phyloP scores from a whole-genome alignment of 2,888 invertebrate genomes.

The Drosophila anomelani region DNA sequence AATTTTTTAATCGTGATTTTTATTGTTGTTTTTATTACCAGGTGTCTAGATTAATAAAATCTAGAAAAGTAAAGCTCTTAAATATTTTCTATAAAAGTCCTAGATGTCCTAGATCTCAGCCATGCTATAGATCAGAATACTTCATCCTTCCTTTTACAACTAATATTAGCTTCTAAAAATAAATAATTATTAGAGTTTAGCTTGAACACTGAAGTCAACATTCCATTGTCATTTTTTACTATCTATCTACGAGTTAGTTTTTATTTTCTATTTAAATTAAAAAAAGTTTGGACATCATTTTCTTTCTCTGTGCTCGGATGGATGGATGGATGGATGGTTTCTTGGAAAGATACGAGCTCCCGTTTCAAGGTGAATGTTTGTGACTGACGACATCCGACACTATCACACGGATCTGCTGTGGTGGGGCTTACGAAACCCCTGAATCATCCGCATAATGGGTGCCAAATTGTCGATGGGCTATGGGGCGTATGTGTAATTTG shows the following conservation, averaged over 20 bases:
- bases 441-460: slow-evolving; percentile 64
- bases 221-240: neutral
- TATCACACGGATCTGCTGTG: slow-evolving; percentile 64
- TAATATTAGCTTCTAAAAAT: neutral
- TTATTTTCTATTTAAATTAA: neutral
- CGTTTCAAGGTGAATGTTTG: slow-evolving; percentile 72
- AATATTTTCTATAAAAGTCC: no score
- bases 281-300: neutral
- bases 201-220: neutral
- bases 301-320: slow-evolving; percentile 13
- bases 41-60: no score
- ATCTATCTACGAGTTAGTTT: neutral
- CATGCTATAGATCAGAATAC: no score
- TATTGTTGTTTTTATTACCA: no score
- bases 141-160: no score
- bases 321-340: slow-evolving; percentile 30
- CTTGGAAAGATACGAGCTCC: slow-evolving; percentile 41
- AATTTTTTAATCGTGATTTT: neutral
- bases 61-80: no score
- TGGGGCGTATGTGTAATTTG: slow-evolving; percentile 68
- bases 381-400: slow-evolving; percentile 52
- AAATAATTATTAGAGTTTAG: neutral
- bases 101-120: neutral
- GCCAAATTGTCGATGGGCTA: slow-evolving; percentile 37
- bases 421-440: slow-evolving; percentile 60